These are phyloP conservation scores for Athripsodes cinereus DNA, from an alignment of 2,888 invertebrate species.

Conservation along the genomic window DNA sequence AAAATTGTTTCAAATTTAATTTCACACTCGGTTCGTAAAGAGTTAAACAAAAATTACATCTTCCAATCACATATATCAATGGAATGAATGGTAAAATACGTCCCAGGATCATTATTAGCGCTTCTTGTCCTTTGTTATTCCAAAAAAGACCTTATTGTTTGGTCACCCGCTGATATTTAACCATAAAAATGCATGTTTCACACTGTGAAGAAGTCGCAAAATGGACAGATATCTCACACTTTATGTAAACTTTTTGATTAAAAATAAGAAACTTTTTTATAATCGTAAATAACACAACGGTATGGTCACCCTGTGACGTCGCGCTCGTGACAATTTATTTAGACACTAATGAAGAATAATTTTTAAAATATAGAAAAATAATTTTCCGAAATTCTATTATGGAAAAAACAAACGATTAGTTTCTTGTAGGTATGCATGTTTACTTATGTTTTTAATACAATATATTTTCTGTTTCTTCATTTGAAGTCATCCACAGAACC, in stretches of 20 bases:
- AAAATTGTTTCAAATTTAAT: too few relatives aligned
- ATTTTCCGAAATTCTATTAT: too few relatives aligned
- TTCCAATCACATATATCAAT: conserved; percentile 3
- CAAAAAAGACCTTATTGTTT: conserved; percentile 5
- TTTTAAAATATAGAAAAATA: too few relatives aligned
- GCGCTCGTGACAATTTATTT: too few relatives aligned
- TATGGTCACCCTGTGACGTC: background rate
- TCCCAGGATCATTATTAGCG: conserved; percentile 11
- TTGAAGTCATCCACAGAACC: too few relatives aligned
- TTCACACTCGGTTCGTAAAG: too few relatives aligned
- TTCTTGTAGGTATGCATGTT: too few relatives aligned
- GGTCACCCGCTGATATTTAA: conserved; percentile 18
- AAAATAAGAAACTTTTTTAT: background rate
- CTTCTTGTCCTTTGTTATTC: conserved; percentile 13
- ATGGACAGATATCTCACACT: conserved; percentile 10
- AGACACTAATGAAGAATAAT: too few relatives aligned
- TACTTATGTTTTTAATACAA: too few relatives aligned
- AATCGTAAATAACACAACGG: background rate
- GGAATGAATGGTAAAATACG: background rate
- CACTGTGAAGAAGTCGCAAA: conserved; percentile 20
- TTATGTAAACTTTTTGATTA: conserved; percentile 1
- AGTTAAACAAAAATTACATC: too few relatives aligned
- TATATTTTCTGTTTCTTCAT: too few relatives aligned
- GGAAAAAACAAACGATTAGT: too few relatives aligned
- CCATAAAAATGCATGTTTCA: conserved; percentile 21